Evolutionary conservation across 2,797 vertebrate genomes (phyloP).

Genomic region (Poecilia gillii): DNA sequence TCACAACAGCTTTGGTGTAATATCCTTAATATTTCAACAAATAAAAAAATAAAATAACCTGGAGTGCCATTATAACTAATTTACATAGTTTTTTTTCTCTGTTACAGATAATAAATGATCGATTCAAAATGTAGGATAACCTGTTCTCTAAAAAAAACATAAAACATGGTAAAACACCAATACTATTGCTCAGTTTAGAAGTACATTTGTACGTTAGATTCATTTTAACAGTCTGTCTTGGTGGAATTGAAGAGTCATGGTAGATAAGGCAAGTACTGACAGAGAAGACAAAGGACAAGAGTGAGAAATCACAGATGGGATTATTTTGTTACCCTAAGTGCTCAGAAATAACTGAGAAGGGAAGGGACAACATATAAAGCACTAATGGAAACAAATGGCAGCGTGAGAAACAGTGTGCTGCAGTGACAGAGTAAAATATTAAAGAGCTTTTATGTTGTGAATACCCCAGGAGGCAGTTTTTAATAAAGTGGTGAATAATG

Average conservation of each 20-base stretch:
- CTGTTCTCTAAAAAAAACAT: background rate
- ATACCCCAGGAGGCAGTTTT: conserved; percentile 7
- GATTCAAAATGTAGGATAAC: background rate
- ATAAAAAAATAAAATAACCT: background rate
- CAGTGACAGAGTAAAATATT: background rate
- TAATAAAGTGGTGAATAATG: conserved; percentile 14
- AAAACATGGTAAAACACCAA: background rate
- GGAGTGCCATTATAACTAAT: background rate
- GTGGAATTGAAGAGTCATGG: conserved; percentile 27
- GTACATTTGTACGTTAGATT: conserved; percentile 4
- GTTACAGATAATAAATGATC: background rate
- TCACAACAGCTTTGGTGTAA: too few relatives aligned
- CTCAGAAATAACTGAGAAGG: conserved; percentile 32
- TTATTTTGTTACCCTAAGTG: conserved; percentile 60
- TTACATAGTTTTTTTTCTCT: background rate
- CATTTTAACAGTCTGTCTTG: conserved; percentile 11
- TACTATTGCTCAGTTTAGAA: background rate
- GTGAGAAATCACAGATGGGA: conserved; percentile 57
- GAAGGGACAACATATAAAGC: conserved; percentile 20
- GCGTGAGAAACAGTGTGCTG: conserved; percentile 1
- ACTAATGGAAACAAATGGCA: conserved; percentile 6
- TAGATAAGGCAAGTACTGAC: conserved; percentile 36
- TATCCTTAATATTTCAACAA: background rate
- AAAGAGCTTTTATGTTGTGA: background rate
- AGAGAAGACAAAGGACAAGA: conserved; percentile 46